Conservation (phyloP, 2,888 invertebrate species). For the Spodoptera picta region DNA sequence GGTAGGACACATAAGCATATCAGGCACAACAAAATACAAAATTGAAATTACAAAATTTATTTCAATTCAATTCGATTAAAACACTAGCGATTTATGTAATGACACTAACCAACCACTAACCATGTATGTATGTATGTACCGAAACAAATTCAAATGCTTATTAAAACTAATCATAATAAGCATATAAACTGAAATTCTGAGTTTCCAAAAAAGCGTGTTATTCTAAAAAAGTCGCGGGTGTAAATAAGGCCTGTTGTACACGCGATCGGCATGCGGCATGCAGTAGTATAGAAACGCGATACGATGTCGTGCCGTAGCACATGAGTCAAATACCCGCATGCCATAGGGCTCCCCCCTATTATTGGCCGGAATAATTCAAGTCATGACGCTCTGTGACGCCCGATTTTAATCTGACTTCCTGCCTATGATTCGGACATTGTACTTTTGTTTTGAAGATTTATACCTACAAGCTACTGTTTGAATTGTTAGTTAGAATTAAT, state of each 20-base stretch:
- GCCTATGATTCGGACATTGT: conserved; percentile 64
- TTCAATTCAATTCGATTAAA: no score
- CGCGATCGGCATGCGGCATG: conserved; percentile 73
- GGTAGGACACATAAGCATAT: no score
- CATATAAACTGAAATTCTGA: no score
- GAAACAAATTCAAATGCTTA: no score
- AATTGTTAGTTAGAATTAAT: conserved; percentile 24
- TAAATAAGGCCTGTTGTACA: conserved; percentile 64
- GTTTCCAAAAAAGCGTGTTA: no score
- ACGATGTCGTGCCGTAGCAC: conserved; percentile 82
- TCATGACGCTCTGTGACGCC: conserved; percentile 72
- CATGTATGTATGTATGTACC: no score
- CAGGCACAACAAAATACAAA: no score
- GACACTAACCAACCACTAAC: no score
- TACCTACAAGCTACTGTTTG: conserved; percentile 34
- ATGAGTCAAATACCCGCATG: conserved; percentile 79
- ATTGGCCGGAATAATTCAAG: conserved; percentile 80
- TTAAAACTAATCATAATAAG: no score
- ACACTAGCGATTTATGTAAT: no score
- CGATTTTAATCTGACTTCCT: conserved; percentile 81
- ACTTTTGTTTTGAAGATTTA: conserved; percentile 54
- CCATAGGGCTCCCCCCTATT: conserved; percentile 74
- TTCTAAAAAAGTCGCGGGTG: conserved; percentile 39
- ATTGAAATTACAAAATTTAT: no score
- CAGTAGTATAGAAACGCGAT: conserved; percentile 70